Percentiles rank a stretch among this genome's conserved stretches.
These are phyloP conservation scores for Leucoraja ocellata DNA, from an alignment of 2,797 vertebrate genomes.

Conservation along the genomic window DNA sequence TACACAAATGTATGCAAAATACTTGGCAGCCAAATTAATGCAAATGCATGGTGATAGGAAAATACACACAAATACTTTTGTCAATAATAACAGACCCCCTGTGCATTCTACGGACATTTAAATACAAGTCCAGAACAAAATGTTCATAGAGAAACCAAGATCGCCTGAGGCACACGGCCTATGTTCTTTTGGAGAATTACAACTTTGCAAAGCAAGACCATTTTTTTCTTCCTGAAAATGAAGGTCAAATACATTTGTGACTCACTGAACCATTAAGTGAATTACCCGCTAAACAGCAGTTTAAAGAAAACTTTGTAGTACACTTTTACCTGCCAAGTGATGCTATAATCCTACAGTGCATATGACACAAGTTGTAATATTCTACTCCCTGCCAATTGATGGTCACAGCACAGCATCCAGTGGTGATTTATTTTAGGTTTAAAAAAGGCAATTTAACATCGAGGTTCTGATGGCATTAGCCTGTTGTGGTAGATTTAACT, in stretches of 20 bases:
- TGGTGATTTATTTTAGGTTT: not conserved
- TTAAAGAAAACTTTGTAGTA: slow-evolving; percentile 22
- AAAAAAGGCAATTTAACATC: not conserved
- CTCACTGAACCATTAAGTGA: not conserved
- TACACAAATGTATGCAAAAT: not conserved
- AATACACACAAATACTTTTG: not conserved
- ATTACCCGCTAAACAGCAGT: not conserved
- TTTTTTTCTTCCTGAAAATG: not conserved
- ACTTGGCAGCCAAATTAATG: not conserved
- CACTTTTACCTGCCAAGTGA: not conserved
- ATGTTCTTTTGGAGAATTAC: not conserved
- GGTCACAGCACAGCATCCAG: slow-evolving; percentile 1
- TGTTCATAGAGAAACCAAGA: not conserved
- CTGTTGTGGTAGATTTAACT: not conserved
- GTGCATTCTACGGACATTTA: not conserved
- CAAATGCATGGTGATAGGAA: not conserved
- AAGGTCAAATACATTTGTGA: slow-evolving; percentile 12
- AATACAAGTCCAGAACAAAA: slow-evolving; percentile 8
- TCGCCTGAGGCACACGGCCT: not conserved
- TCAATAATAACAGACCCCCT: not conserved
- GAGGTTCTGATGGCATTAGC: not conserved
- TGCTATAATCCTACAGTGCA: slow-evolving; percentile 3
- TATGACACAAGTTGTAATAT: slow-evolving; percentile 3
- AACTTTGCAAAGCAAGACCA: slow-evolving; percentile 21
- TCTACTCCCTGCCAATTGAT: not conserved